Conservation (phyloP, 1,140 invertebrate genomes). For the Achatina immaculata region DNA sequence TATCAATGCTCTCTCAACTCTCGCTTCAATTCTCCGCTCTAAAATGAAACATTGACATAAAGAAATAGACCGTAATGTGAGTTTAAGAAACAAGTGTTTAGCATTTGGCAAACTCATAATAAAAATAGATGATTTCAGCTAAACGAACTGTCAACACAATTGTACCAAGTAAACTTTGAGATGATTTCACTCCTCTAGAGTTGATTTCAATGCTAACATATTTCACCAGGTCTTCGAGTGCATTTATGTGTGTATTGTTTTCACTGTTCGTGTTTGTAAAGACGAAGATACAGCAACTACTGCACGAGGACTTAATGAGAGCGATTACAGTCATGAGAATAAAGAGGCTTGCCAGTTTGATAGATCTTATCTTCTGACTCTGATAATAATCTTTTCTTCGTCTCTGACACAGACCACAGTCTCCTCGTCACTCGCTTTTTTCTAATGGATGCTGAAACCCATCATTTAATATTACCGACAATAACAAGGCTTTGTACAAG, state of each 20-base stretch:
- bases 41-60: not conserved
- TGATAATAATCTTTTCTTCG: too few relatives aligned
- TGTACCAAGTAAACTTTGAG: not conserved
- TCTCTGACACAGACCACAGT: too few relatives aligned
- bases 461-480: too few relatives aligned
- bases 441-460: too few relatives aligned
- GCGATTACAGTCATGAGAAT: not conserved
- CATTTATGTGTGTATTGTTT: not conserved
- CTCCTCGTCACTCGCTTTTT: too few relatives aligned
- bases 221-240: not conserved
- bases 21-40: not conserved
- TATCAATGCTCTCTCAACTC: not conserved
- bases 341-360: not conserved
- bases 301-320: not conserved
- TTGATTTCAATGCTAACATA: not conserved
- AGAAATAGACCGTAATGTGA: not conserved
- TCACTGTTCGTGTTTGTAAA: not conserved
- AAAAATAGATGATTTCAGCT: not conserved
- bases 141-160: not conserved
- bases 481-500: too few relatives aligned
- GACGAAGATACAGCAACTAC: not conserved
- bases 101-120: not conserved
- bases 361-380: too few relatives aligned
- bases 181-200: not conserved
- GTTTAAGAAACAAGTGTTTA: not conserved